Conservation (phyloP, 2,888 invertebrate species). For the Asteroscopus sphinx region DNA sequence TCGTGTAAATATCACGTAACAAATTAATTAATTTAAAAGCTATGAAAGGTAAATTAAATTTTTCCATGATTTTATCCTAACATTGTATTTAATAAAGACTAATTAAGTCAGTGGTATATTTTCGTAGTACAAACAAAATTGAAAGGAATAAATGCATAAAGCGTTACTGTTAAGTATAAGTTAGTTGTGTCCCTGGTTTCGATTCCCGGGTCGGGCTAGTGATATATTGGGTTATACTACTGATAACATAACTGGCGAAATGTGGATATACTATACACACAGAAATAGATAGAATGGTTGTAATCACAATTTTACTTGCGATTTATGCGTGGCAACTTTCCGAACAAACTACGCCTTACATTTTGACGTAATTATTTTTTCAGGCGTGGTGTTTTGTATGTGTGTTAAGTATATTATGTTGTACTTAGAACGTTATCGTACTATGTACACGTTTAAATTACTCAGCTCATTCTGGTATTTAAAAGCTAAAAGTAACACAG, state of each 20-base stretch:
- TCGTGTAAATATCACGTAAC: slow-evolving; percentile 19
- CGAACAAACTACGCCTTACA: too few species aligned
- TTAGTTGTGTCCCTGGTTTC: background rate
- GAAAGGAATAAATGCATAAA: background rate
- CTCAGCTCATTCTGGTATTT: slow-evolving; percentile 1
- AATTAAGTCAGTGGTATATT: background rate
- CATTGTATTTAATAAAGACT: background rate
- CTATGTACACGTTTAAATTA: background rate
- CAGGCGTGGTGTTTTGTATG: too few species aligned
- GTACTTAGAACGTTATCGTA: background rate
- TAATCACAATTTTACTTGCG: too few species aligned
- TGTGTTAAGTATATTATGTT: too few species aligned
- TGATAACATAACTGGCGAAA: too few species aligned
- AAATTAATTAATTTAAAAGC: slow-evolving; percentile 20
- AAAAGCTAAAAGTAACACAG: background rate
- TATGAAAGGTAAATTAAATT: background rate
- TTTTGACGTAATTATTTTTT: too few species aligned
- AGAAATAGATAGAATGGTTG: too few species aligned
- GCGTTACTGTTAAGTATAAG: background rate
- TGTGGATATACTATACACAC: too few species aligned
- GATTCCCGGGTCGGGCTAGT: too few species aligned
- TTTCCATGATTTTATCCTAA: slow-evolving; percentile 1
- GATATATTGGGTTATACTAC: too few species aligned
- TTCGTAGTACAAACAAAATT: background rate
- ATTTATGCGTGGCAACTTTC: too few species aligned